A percentile compares a stretch with the other conserved stretches of the same genome.
These are phyloP conservation scores for Leptinotarsa undecemlineata DNA, from an alignment of 1,140 invertebrate genomes.

Conservation along the genomic window DNA sequence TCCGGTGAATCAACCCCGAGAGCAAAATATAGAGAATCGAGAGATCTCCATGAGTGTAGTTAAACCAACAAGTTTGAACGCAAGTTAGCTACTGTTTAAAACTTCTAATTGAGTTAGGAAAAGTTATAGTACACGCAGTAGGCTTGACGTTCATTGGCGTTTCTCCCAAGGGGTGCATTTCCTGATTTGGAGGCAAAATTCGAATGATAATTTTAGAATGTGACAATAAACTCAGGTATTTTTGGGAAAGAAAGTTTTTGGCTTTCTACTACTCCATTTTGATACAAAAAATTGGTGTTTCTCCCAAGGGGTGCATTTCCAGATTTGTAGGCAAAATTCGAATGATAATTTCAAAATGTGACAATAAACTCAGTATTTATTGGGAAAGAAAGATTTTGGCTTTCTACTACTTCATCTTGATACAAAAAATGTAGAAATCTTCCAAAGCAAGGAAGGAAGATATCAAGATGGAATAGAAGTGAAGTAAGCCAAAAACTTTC, in stretches of 20 bases:
- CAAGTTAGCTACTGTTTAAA: conserved; percentile 8
- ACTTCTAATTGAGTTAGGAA: conserved; percentile 3
- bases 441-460: too few relatives aligned
- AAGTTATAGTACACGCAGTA: conserved; percentile 1
- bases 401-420: too few relatives aligned
- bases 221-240: too few relatives aligned
- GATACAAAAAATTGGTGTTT: not conserved
- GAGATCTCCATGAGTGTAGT: conserved; percentile 7
- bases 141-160: not conserved
- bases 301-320: not conserved
- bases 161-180: not conserved
- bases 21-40: conserved; percentile 3
- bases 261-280: not conserved
- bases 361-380: too few relatives aligned
- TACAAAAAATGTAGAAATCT: too few relatives aligned
- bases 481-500: not conserved
- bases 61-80: not conserved
- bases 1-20: not conserved
- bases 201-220: too few relatives aligned
- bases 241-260: not conserved
- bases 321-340: too few relatives aligned
- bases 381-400: too few relatives aligned
- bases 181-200: too few relatives aligned
- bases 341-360: too few relatives aligned
- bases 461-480: not conserved